These are phyloP conservation scores for Mactra quadrangularis DNA, from an alignment of 1,140 invertebrate species.

Conservation along the genomic window DNA sequence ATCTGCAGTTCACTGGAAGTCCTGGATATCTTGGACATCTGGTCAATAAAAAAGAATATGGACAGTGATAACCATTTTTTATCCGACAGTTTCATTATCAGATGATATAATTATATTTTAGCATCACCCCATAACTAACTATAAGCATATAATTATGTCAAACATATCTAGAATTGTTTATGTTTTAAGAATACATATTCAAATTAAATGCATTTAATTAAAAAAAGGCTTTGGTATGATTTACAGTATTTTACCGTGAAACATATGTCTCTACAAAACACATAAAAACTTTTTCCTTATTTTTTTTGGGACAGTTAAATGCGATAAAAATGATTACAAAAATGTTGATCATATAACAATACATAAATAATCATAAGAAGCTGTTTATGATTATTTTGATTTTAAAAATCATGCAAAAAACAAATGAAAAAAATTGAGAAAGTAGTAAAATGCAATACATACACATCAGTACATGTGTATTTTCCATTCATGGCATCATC, in stretches of 20 bases:
- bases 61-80: background rate
- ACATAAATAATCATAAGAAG: background rate
- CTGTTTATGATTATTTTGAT: background rate
- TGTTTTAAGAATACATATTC: background rate
- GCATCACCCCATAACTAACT: background rate
- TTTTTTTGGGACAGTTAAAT: too few species aligned
- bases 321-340: too few species aligned
- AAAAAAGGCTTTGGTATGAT: too few species aligned
- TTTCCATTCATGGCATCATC: slow-evolving; percentile 54
- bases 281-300: too few species aligned
- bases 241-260: too few species aligned
- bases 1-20: slow-evolving; percentile 69
- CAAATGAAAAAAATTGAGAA: too few species aligned
- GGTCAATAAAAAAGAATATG: too few species aligned
- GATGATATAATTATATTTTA: background rate
- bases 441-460: too few species aligned
- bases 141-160: background rate
- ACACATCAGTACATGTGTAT: slow-evolving; percentile 64
- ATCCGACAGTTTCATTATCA: background rate
- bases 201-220: background rate
- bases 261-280: too few species aligned
- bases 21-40: slow-evolving; percentile 73
- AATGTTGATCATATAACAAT: background rate
- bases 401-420: background rate
- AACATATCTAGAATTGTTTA: background rate